Percentiles rank a stretch among this genome's conserved stretches.
Evolutionary conservation across 2,888 invertebrate genomes (phyloP).

Genomic region (Tetheella fluctuosa): DNA sequence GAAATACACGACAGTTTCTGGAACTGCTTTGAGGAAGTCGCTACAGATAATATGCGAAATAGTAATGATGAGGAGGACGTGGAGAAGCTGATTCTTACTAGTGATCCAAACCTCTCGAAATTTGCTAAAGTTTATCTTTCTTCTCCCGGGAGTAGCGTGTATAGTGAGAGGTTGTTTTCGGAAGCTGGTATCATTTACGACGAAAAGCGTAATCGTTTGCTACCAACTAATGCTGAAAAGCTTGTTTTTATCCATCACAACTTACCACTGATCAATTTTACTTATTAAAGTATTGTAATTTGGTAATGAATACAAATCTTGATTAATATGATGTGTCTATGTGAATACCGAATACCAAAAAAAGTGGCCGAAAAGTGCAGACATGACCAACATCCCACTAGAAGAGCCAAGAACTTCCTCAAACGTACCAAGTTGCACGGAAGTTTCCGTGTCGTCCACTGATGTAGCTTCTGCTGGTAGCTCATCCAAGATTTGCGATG

Average conservation of each 20-base stretch:
- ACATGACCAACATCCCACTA: no score
- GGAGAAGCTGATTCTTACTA: slow-evolving; percentile 36
- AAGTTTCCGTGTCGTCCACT: no score
- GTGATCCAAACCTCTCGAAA: slow-evolving; percentile 33
- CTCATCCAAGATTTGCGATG: no score
- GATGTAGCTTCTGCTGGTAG: no score
- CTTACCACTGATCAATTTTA: slow-evolving; percentile 9
- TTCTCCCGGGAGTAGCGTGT: background rate
- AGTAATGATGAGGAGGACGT: slow-evolving; percentile 27
- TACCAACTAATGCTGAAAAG: slow-evolving; percentile 12
- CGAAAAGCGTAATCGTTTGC: slow-evolving; percentile 11
- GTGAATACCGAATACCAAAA: no score
- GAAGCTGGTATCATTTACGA: slow-evolving; percentile 13
- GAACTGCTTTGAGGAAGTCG: slow-evolving; percentile 38
- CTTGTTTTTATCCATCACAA: slow-evolving; percentile 14
- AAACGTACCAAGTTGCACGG: no score
- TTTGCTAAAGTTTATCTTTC: slow-evolving; percentile 36
- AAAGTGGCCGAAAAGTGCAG: no score
- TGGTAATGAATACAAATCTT: slow-evolving; percentile 1
- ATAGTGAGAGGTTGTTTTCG: slow-evolving; percentile 10
- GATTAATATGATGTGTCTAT: no score
- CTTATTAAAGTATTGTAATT: slow-evolving; percentile 9
- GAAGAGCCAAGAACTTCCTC: no score
- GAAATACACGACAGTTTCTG: slow-evolving; percentile 36
- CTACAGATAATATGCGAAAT: slow-evolving; percentile 31